Evolutionary conservation across 92 coral and sea anemone species (phyloP), one percentile per base, ranked within the genome.

Genomic region (Bergia sp.): DNA sequence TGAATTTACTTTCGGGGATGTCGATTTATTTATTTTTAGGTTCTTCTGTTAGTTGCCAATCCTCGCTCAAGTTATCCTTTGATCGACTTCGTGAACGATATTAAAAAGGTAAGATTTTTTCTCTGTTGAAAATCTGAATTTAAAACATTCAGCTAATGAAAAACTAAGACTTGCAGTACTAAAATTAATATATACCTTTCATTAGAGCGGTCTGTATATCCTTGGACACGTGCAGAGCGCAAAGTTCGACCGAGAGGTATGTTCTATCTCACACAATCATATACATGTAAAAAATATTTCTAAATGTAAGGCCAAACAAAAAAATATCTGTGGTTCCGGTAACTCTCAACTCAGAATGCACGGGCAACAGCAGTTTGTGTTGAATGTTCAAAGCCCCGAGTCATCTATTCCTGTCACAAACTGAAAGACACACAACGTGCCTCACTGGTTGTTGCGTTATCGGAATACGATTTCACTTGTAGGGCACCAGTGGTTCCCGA

Each of bases 61-160:
- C 98, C 99, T 43, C 98, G 98, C 47, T 96, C 99, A 53, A 94
- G 96, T 72, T 97, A 97, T 50, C 93, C 98, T 12, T 91, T 97
- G 76, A 95, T 97, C 37, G 99, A 97, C 92, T 97, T 97, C 79
- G 99, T 97, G 36, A 97, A 97, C 90, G 99, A 97, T 80, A 95
- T 97, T 58, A 97, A 97, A 83, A 97, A 97, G 99, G 99, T 95
- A 82, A 53, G 81, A 20, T 45, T 29, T 7, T 44, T 6, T 44
- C 41, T 20, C 37, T 38, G 29, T 5, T 36, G 43, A 75, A 74
- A n/a, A 43, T 53, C 21, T 57, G 38, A 18, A 10, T 61, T 13
- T 4, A 7, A 29, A 29, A 41, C 18, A 1, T 57, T 20, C 1
- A 36, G 3, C 37, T 73, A 12, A 8, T 20, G 10, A 1, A 18